Percentiles rank a stretch among this genome's conserved stretches.
These are phyloP conservation scores for Drosophila pandora DNA, from an alignment of 1,140 invertebrate genomes.

Conservation along the genomic window DNA sequence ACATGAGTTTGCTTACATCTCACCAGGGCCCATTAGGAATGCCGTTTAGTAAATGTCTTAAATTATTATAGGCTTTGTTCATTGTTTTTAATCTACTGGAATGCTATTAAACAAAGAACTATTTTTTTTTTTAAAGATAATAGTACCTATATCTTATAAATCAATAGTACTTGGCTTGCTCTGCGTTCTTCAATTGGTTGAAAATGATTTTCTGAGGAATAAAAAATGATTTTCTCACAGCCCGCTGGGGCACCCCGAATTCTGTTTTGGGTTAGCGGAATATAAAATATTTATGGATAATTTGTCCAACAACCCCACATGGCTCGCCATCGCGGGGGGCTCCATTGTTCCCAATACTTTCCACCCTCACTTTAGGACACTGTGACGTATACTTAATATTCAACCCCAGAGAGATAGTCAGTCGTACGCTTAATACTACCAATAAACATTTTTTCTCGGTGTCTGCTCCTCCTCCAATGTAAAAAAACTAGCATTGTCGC, in stretches of 20 bases:
- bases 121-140: background rate
- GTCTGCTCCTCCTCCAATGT: background rate
- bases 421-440: constrained; percentile 26
- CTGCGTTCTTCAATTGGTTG: background rate
- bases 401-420: constrained; percentile 12
- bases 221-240: constrained; percentile 1
- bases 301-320: constrained; percentile 15
- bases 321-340: background rate
- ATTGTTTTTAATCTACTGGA: background rate
- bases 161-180: background rate
- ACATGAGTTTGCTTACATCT: constrained; percentile 23
- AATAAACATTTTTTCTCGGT: constrained; percentile 23
- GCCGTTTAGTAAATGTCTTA: constrained; percentile 1
- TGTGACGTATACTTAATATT: constrained; percentile 23
- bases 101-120: background rate
- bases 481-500: constrained; percentile 17
- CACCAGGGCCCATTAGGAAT: constrained; percentile 1
- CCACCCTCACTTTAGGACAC: constrained; percentile 14
- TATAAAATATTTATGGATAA: constrained; percentile 37
- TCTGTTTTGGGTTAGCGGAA: background rate
- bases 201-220: background rate
- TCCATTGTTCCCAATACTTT: constrained; percentile 8
- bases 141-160: too few relatives aligned
- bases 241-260: background rate
- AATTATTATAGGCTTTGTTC: background rate